Evolutionary conservation across 2,797 vertebrate genomes (phyloP), one percentile per base, ranked within the genome.

Genomic region (Strix occidentalis): DNA sequence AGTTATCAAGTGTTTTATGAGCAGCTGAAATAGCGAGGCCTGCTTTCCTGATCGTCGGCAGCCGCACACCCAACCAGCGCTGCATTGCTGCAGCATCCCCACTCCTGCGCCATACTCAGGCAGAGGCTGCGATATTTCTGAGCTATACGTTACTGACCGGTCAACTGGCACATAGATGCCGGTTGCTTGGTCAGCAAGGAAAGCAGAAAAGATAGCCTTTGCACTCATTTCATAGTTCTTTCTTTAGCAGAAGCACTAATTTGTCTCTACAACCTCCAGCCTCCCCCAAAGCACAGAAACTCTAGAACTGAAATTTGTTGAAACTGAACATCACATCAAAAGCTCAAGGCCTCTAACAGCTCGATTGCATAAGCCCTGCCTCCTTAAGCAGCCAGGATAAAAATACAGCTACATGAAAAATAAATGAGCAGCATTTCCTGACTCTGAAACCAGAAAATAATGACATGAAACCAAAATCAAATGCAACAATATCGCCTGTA

Each of bases 321-420:
- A 87, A 88, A 79, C 19, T 18, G 54, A 87, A 60, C n/a, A 64
- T 84, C 48, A 64, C 56, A 74, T 86, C 57, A 84, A 85, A 93
- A 94, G 64, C 81, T 92, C 29, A 43, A 64, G 64, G 74, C n/a
- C 41, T 85, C 77, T n/a, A 74, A 61, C 53, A 71, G 71, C 92
- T 66, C 0, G 0, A 57, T 80, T 89, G 68, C 45, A 6, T 33
- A 33, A 89, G 89, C 69, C 48, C 76, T 92, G 79, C 72, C 87
- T 92, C 91, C 61, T 92, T 89, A 91, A 92, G 87, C 91, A 91
- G 78, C 43, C 58, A 45, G n/a, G 65, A 69, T 85, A 89, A 95
- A 93, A 94, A 94, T 53, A 91, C 28, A 91, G 82, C 79, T 72
- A 69, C 90, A 96, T 96, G 82, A 97, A 97, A 97, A 95, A 97